phyloP scores from a whole-genome alignment of 2,113 vertebrate species.

The Saguinus imperator region DNA sequence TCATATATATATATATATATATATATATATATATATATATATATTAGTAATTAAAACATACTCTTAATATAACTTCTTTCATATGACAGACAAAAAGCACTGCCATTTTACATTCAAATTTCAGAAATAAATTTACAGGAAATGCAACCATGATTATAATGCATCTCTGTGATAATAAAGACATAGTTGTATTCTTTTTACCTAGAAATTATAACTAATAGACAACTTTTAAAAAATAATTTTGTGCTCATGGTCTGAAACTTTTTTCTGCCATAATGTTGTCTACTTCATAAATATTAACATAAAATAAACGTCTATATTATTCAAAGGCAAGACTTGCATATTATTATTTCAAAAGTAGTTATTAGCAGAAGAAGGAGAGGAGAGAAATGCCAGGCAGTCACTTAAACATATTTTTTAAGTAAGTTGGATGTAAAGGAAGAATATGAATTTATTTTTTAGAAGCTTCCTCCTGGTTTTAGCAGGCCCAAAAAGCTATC shows the following conservation, averaged over 20 bases:
- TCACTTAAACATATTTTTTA: neutral
- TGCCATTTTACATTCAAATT: neutral
- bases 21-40: neutral
- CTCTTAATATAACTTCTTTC: neutral
- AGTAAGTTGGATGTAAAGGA: neutral
- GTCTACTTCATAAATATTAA: neutral
- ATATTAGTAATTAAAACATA: neutral
- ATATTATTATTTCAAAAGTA: neutral
- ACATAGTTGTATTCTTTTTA: neutral
- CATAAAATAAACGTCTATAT: conserved; percentile 2
- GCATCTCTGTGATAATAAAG: neutral
- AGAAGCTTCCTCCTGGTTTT: neutral
- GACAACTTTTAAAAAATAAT: neutral
- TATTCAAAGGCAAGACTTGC: conserved; percentile 20
- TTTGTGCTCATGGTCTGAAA: neutral
- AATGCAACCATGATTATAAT: neutral
- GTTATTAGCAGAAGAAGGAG: neutral
- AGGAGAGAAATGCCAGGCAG: neutral
- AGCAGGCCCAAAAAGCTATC: neutral
- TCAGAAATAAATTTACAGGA: neutral
- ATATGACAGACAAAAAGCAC: neutral
- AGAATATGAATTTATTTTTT: neutral
- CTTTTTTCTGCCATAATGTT: neutral
- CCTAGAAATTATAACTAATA: neutral
- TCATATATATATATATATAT: neutral